Conservation (phyloP, 1,140 invertebrate species). For the Eupeodes corollae region DNA sequence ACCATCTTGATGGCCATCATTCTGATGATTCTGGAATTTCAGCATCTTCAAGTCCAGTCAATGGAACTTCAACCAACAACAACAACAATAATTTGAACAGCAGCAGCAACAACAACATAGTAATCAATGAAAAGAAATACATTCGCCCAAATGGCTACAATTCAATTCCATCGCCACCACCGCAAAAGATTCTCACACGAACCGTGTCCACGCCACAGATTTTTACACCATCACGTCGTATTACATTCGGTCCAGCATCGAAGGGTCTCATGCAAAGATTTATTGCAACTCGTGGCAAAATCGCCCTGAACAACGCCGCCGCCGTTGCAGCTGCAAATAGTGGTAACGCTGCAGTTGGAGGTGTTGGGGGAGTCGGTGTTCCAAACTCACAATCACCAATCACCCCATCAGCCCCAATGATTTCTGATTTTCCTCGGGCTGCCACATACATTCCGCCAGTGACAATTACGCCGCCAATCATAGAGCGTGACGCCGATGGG, state of each 20-base stretch:
- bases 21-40: constrained; percentile 34
- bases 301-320: constrained; percentile 31
- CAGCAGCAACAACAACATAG: constrained; percentile 8
- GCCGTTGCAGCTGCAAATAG: constrained; percentile 8
- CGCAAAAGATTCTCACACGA: constrained; percentile 41
- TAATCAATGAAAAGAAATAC: constrained; percentile 22
- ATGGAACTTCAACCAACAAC: constrained; percentile 12
- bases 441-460: constrained; percentile 15
- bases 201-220: constrained; percentile 49
- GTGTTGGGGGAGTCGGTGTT: constrained; percentile 6
- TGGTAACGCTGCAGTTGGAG: not conserved
- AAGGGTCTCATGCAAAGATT: constrained; percentile 68
- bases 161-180: constrained; percentile 38
- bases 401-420: constrained; percentile 7
- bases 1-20: constrained; percentile 29
- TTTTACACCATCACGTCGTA: constrained; percentile 39
- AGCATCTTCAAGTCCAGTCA: constrained; percentile 23
- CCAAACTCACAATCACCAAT: constrained; percentile 29
- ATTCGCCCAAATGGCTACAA: constrained; percentile 35
- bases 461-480: constrained; percentile 34
- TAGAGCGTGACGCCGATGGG: constrained; percentile 41
- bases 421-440: constrained; percentile 16
- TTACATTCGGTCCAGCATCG: constrained; percentile 47
- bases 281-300: constrained; percentile 57
- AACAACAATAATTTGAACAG: constrained; percentile 7